Percentiles rank a stretch among this genome's conserved stretches.
phyloP scores from a whole-genome alignment of 2,797 vertebrate species.

The Sparidentex hasta region DNA sequence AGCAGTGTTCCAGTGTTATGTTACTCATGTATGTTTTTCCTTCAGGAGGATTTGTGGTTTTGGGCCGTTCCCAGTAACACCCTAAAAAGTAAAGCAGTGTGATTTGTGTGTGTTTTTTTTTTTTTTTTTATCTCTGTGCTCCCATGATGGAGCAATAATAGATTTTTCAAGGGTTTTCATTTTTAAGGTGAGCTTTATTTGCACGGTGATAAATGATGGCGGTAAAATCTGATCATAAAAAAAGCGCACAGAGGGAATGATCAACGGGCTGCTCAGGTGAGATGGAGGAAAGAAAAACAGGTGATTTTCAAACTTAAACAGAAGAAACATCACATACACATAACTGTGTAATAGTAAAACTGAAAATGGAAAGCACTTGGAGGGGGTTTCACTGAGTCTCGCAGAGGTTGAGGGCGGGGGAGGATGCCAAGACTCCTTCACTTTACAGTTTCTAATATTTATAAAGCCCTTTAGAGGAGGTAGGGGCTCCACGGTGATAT shows the following conservation, averaged over 20 bases:
- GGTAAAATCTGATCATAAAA: constrained; percentile 21
- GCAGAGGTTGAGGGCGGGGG: constrained; percentile 12
- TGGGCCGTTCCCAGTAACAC: constrained; percentile 7
- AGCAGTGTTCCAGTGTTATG: background rate
- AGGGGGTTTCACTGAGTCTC: background rate
- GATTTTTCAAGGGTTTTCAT: background rate
- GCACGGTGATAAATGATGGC: constrained; percentile 10
- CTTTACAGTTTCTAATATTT: constrained; percentile 55
- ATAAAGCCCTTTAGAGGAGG: constrained; percentile 29
- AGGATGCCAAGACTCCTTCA: constrained; percentile 32
- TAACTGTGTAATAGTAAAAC: background rate
- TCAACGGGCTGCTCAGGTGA: constrained; percentile 14
- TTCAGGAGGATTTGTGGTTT: constrained; percentile 1
- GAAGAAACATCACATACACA: background rate
- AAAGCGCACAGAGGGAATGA: background rate
- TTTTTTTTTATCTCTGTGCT: background rate
- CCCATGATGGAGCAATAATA: constrained; percentile 1
- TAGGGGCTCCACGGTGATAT: constrained; percentile 17
- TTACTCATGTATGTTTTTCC: background rate
- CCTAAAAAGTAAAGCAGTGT: background rate
- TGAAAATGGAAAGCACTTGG: background rate
- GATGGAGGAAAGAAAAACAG: background rate
- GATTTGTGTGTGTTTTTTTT: constrained; percentile 6
- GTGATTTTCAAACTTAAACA: background rate
- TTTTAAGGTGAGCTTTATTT: constrained; percentile 38